Conservation (phyloP, 2,888 invertebrate genomes). For the Andricus quercusramuli region DNA sequence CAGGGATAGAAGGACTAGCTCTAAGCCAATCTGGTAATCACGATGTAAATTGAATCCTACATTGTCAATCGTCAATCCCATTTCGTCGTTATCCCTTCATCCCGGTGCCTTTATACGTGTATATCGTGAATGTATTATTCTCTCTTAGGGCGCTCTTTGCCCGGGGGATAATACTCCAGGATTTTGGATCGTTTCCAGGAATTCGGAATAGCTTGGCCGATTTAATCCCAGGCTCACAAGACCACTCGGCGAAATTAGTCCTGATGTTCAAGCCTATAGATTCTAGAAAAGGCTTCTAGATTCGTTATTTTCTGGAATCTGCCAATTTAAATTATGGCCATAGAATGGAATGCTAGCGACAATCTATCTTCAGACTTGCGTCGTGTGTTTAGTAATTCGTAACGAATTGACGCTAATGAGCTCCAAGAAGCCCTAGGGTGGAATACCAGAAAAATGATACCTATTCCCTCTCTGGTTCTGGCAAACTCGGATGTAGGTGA, state of each 20-base stretch:
- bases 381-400: not conserved
- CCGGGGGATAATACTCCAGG: conserved; percentile 28
- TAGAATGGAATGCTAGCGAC: not conserved
- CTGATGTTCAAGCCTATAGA: conserved; percentile 19
- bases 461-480: not conserved
- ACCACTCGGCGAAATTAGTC: conserved; percentile 38
- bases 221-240: conserved; percentile 28
- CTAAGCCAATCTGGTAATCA: conserved; percentile 55
- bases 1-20: not conserved
- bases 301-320: conserved; percentile 11
- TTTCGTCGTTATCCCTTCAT: conserved; percentile 28
- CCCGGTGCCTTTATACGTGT: conserved; percentile 9
- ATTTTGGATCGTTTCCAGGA: conserved; percentile 39
- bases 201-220: conserved; percentile 33
- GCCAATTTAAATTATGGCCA: conserved; percentile 24
- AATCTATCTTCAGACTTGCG: conserved; percentile 1
- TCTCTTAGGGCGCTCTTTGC: conserved; percentile 24
- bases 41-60: conserved; percentile 54
- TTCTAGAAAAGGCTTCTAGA: conserved; percentile 4
- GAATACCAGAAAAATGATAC: not conserved
- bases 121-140: conserved; percentile 29
- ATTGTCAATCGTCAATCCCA: conserved; percentile 47
- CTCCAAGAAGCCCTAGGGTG: not conserved
- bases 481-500: not conserved
- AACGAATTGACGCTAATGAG: not conserved